phyloP scores from a whole-genome alignment of 1,140 invertebrate genomes.

The Nomia melanderi region DNA sequence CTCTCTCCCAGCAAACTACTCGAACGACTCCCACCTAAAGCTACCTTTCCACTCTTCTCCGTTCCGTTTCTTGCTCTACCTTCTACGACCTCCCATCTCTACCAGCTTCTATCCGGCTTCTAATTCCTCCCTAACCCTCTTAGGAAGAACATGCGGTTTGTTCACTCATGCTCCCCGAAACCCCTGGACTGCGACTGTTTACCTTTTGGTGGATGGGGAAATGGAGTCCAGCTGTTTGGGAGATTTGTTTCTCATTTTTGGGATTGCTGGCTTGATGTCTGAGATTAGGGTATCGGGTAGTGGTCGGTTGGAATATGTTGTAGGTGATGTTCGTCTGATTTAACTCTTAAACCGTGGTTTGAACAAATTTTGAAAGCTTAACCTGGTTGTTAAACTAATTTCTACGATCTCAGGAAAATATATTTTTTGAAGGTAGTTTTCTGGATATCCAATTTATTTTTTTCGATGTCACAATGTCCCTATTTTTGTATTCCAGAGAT shows the following conservation, averaged over 20 bases:
- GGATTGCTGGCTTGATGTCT: background rate
- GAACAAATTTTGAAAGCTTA: too few species aligned
- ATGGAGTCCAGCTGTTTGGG: background rate
- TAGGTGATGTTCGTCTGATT: too few species aligned
- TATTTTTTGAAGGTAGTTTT: too few species aligned
- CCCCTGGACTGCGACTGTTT: background rate
- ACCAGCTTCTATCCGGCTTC: background rate
- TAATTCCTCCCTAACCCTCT: conserved; percentile 51
- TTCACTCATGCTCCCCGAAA: conserved; percentile 23
- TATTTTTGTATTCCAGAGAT: too few species aligned
- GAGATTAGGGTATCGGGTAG: background rate
- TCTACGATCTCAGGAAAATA: too few species aligned
- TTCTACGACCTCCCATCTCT: conserved; percentile 32
- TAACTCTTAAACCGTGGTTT: too few species aligned
- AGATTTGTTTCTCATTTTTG: background rate
- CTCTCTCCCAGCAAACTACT: background rate
- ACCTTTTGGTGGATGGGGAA: background rate
- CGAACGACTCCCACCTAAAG: conserved; percentile 5
- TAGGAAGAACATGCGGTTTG: conserved; percentile 29
- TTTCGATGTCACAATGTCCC: too few species aligned
- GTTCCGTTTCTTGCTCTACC: conserved; percentile 3
- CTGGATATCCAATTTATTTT: too few species aligned
- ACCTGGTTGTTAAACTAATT: too few species aligned
- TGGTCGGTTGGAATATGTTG: too few species aligned
- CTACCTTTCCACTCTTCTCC: conserved; percentile 7